Evolutionary conservation across 2,113 vertebrate genomes (phyloP).

Genomic region (Agelaius tricolor): DNA sequence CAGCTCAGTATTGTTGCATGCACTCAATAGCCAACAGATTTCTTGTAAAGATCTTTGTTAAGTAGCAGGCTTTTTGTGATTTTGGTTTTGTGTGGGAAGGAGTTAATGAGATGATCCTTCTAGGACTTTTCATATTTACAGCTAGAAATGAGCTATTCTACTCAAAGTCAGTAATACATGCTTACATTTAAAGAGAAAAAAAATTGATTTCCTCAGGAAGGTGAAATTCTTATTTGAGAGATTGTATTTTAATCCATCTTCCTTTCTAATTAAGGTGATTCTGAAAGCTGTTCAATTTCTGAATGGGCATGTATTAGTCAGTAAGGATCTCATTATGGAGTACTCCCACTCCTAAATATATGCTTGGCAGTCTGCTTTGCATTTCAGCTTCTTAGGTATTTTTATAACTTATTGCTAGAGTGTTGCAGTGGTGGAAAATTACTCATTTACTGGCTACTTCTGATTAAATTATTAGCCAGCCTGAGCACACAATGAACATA

Average conservation of each 20-base stretch:
- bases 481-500: not conserved
- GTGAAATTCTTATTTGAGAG: not conserved
- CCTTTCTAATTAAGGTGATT: not conserved
- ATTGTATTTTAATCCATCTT: not conserved
- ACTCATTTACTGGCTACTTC: not conserved
- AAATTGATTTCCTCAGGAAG: not conserved
- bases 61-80: not conserved
- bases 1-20: not conserved
- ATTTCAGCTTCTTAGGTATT: conserved; percentile 31
- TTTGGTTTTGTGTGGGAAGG: not conserved
- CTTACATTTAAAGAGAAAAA: not conserved
- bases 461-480: conserved; percentile 4
- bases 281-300: conserved; percentile 1
- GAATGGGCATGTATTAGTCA: not conserved
- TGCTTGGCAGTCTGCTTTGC: not conserved
- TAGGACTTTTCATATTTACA: not conserved
- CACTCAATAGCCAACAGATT: not conserved
- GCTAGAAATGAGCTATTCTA: not conserved
- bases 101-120: not conserved
- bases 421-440: not conserved
- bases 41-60: not conserved
- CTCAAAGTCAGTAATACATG: not conserved
- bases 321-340: conserved; percentile 7
- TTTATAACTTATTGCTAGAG: conserved; percentile 4
- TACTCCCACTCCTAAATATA: not conserved